These are phyloP conservation scores for Anas bernieri DNA, from an alignment of 2,797 vertebrate species.

Conservation along the genomic window DNA sequence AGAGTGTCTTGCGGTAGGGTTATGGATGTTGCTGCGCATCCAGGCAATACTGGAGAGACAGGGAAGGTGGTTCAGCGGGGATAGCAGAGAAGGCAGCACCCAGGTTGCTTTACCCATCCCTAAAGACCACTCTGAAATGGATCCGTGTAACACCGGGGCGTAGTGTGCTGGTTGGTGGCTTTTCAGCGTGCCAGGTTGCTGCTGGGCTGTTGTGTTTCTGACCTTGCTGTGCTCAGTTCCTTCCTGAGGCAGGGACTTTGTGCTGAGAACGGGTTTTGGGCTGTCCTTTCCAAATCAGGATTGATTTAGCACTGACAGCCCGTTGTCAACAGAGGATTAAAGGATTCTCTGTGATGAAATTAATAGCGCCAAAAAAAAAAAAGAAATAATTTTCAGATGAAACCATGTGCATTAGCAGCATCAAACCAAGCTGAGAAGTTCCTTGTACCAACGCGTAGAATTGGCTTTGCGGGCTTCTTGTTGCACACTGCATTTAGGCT, in stretches of 20 bases:
- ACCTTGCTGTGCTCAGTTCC: not conserved
- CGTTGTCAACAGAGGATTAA: not conserved
- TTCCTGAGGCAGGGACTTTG: not conserved
- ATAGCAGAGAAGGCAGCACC: not conserved
- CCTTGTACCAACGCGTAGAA: fast-evolving
- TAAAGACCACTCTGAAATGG: not conserved
- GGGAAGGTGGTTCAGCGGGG: not conserved
- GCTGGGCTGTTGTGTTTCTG: not conserved
- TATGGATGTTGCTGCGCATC: not conserved
- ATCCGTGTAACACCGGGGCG: not conserved
- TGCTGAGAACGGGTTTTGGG: not conserved
- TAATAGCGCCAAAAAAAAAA: not conserved
- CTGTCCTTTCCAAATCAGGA: not conserved
- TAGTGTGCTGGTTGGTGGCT: not conserved
- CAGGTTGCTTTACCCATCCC: not conserved
- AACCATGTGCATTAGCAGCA: not conserved
- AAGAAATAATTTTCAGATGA: not conserved
- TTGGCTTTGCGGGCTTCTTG: not conserved
- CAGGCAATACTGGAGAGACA: not conserved
- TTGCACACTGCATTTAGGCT: not conserved
- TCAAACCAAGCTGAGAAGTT: not conserved
- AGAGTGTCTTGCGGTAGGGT: not conserved
- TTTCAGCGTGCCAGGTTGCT: not conserved
- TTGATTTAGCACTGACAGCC: not conserved
- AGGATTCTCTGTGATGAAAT: not conserved